Evolutionary conservation across 2,113 vertebrate genomes (phyloP).

Genomic region (Thermophis baileyi): DNA sequence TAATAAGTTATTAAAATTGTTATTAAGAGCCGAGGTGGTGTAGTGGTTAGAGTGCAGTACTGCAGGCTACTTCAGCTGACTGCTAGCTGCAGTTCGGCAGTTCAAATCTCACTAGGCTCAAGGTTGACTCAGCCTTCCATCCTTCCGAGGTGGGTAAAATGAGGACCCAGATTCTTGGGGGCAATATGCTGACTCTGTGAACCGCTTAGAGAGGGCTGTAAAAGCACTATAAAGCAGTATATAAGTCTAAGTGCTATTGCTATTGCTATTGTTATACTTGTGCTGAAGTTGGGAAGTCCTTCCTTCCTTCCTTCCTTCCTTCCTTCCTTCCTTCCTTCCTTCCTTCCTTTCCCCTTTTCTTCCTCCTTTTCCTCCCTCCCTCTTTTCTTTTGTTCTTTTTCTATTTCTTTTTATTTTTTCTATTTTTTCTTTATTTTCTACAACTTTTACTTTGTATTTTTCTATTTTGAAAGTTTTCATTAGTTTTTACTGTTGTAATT

Average conservation of each 20-base stretch:
- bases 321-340: neutral
- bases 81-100: no score
- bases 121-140: no score
- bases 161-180: no score
- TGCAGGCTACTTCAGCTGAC: no score
- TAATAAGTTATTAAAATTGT: neutral
- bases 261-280: neutral
- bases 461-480: neutral
- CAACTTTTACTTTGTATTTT: neutral
- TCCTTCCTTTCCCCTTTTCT: neutral
- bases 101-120: no score
- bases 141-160: no score
- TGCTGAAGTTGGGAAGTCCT: neutral
- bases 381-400: neutral
- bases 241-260: no score
- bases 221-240: no score
- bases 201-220: no score
- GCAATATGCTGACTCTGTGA: no score
- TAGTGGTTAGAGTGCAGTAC: no score
- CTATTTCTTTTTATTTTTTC: neutral
- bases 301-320: neutral
- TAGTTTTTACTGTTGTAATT: neutral
- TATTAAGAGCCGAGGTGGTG: no score
- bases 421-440: neutral
- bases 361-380: neutral